phyloP scores from a whole-genome alignment of 2,888 invertebrate species.

The Cheilosia urbana region DNA sequence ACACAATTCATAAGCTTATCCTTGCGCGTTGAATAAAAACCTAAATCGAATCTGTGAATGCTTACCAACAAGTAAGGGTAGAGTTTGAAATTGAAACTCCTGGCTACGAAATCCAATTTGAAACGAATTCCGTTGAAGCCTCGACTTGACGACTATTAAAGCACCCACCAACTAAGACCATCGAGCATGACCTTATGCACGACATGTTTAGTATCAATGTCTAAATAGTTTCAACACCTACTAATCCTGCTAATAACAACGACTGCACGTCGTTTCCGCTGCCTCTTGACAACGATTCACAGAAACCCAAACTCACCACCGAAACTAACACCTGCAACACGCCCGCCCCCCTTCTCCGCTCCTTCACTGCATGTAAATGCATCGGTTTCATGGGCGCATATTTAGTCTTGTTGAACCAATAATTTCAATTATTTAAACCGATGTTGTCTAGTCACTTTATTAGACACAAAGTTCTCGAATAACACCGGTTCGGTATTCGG shows the following conservation, averaged over 20 bases:
- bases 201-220: not conserved
- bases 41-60: too few species aligned
- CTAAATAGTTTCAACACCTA: slow-evolving; percentile 31
- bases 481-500: slow-evolving; percentile 25
- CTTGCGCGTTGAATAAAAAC: too few species aligned
- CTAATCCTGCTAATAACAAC: slow-evolving; percentile 22
- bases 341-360: not conserved
- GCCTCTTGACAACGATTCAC: not conserved
- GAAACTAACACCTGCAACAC: not conserved
- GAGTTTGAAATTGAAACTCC: too few species aligned
- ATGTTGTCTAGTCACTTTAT: slow-evolving; percentile 68
- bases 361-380: slow-evolving; percentile 11
- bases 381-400: slow-evolving; percentile 42
- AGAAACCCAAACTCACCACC: not conserved
- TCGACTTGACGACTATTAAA: too few species aligned
- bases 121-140: too few species aligned
- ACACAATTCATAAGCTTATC: too few species aligned
- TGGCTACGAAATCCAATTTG: too few species aligned
- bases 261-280: not conserved
- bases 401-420: slow-evolving; percentile 68
- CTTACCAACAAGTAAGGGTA: too few species aligned
- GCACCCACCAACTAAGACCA: not conserved
- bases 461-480: slow-evolving; percentile 61
- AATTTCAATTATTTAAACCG: slow-evolving; percentile 70
- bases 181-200: not conserved